A percentile compares a stretch with the other conserved stretches of the same genome.
phyloP scores from a whole-genome alignment of 2,797 vertebrate species.

The Hoplostethus atlanticus region DNA sequence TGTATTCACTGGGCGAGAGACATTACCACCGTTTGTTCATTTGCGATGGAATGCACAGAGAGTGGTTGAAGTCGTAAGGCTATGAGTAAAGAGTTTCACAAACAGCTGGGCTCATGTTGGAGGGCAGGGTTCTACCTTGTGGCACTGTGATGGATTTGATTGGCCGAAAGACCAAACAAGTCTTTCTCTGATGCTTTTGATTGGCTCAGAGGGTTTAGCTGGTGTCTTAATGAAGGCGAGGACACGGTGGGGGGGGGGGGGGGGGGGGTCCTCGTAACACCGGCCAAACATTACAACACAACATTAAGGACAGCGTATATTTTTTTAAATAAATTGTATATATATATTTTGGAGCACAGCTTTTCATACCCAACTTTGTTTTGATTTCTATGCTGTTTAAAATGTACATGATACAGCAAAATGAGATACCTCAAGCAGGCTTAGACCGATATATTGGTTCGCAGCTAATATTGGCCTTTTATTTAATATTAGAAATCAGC shows the following conservation, averaged over 20 bases:
- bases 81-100: too few species aligned
- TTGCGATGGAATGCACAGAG: neutral
- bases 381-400: too few species aligned
- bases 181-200: constrained; percentile 26
- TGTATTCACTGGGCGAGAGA: neutral
- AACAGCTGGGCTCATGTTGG: neutral
- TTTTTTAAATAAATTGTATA: neutral
- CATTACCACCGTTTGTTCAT: neutral
- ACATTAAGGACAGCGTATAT: neutral
- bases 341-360: too few species aligned
- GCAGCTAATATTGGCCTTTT: too few species aligned
- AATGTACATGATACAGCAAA: too few species aligned
- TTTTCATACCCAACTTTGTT: too few species aligned
- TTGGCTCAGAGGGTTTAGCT: constrained; percentile 14
- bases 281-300: neutral
- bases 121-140: neutral
- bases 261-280: neutral
- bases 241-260: neutral
- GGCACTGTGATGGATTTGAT: constrained; percentile 13
- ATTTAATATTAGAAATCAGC: too few species aligned
- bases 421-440: too few species aligned
- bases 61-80: neutral
- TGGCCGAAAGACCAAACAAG: constrained; percentile 13
- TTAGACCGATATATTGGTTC: too few species aligned
- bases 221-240: neutral